A percentile compares a stretch with the other conserved stretches of the same genome.
These are phyloP conservation scores for Callosobruchus maculatus DNA, from an alignment of 2,888 invertebrate genomes.

Conservation along the genomic window DNA sequence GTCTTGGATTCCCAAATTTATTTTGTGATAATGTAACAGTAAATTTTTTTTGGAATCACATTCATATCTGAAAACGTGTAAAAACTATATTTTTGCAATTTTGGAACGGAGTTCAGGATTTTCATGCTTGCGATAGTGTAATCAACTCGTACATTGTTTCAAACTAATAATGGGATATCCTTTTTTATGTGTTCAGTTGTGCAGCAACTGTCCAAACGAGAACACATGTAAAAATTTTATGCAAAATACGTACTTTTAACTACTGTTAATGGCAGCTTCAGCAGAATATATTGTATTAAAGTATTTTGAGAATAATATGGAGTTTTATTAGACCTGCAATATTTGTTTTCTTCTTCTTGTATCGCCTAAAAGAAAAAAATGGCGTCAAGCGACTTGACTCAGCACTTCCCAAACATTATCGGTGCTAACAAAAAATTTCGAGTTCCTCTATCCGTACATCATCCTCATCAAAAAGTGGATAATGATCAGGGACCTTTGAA, in stretches of 20 bases:
- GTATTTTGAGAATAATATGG: slow-evolving; percentile 21
- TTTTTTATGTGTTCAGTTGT: slow-evolving; percentile 8
- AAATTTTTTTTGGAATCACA: neutral
- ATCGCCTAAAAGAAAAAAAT: too few relatives aligned
- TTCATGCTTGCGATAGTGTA: too few relatives aligned
- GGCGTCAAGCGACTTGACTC: too few relatives aligned
- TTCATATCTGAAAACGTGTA: neutral
- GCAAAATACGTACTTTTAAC: slow-evolving; percentile 2
- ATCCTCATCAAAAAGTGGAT: too few relatives aligned
- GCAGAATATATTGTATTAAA: slow-evolving; percentile 27
- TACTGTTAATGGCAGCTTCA: slow-evolving; percentile 33
- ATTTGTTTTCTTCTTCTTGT: too few relatives aligned
- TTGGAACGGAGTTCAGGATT: too few relatives aligned
- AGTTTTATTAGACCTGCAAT: neutral
- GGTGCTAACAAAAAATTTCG: too few relatives aligned
- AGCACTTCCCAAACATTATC: too few relatives aligned
- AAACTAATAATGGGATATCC: slow-evolving; percentile 5
- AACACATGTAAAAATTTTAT: slow-evolving; percentile 2
- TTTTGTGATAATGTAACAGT: neutral
- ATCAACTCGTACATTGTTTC: slow-evolving; percentile 3
- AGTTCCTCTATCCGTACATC: too few relatives aligned
- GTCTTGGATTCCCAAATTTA: neutral
- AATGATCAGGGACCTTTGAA: too few relatives aligned
- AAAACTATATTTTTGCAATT: neutral
- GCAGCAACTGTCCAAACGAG: slow-evolving; percentile 7